Evolutionary conservation across 2,113 vertebrate genomes (phyloP), one percentile per base, ranked within the genome.

Genomic region (Limnothrissa miodon): DNA sequence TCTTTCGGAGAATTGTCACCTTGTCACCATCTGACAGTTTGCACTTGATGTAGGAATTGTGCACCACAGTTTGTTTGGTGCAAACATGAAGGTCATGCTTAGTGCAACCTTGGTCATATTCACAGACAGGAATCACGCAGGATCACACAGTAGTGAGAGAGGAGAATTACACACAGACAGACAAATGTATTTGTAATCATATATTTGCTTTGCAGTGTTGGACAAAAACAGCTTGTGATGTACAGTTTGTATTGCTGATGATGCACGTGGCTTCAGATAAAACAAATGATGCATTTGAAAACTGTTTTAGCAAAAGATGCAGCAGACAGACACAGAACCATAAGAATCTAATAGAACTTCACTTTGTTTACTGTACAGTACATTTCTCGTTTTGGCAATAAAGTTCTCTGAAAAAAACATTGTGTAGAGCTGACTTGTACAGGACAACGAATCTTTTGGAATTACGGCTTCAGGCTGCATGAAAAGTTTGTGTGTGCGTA

Each of bases 311-410:
- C 25, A 15, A 33, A 33, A 74, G 3, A 74, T 74, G 66, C 66
- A 74, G 33, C 62, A 70, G 25, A 5, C 29, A 70, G 11, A 33
- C 9, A 17, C 25, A 17, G 66, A 36, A 74, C 10, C 66, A 17
- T 13, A 74, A 10, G 29, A 29, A 66, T 66, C 36, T 74, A 13
- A 36, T 74, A 33, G 4, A 33, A 15, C 29, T 70, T 70, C 9
- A 66, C 66, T 33, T 36, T 74, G 25, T 36, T 36, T 8, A 25
- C 9, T 29, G 21, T 74, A 74, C 17, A 36, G 21, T 74, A 74
- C 17, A 36, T 70, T 70, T 36, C 59, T 74, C 33, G 36, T 74
- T 48, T 74, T 39, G 66, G 66, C 66, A 74, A 74, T 74, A 74
- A 33, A 36, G 29, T 29, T 29, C 11, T 66, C 59, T 15, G 29